Percentiles rank a stretch among this genome's conserved stretches.
phyloP scores from a whole-genome alignment of 2,888 invertebrate species.

The Scelioninae gen. 2 region DNA sequence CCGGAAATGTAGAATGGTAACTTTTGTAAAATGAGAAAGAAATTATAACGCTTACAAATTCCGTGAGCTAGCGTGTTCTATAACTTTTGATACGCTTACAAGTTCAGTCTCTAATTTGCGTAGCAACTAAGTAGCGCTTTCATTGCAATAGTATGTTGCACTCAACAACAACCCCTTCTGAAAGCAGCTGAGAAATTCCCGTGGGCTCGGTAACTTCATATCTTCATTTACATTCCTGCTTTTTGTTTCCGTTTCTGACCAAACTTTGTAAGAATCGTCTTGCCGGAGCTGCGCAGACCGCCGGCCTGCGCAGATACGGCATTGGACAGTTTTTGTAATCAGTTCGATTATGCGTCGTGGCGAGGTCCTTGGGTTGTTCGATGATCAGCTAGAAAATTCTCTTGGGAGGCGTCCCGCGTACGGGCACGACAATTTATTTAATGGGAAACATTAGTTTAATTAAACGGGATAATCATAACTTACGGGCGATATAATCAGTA shows the following conservation, averaged over 20 bases:
- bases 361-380: neutral
- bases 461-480: conserved; percentile 30
- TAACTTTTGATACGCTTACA: conserved; percentile 57
- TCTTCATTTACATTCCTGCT: conserved; percentile 53
- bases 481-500: conserved; percentile 20
- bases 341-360: too few species aligned
- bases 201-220: conserved; percentile 55
- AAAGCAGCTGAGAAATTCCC: conserved; percentile 57
- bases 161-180: conserved; percentile 50
- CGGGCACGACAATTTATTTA: conserved; percentile 11
- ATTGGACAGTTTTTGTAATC: too few species aligned
- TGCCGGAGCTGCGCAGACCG: conserved; percentile 43
- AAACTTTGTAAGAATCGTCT: conserved; percentile 46
- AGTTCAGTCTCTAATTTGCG: conserved; percentile 56
- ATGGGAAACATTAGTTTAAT: conserved; percentile 32
- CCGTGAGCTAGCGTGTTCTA: conserved; percentile 39
- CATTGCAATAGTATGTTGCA: conserved; percentile 51
- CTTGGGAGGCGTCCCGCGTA: conserved; percentile 4
- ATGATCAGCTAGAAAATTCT: neutral
- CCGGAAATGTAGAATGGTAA: conserved; percentile 10
- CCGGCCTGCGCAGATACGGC: too few species aligned
- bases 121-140: conserved; percentile 52
- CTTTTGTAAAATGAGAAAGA: conserved; percentile 38
- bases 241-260: conserved; percentile 49
- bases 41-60: conserved; percentile 47